A percentile compares a stretch with the other conserved stretches of the same genome.
These are phyloP conservation scores for Heloderma charlesbogerti DNA, from an alignment of 2,113 vertebrate genomes.

Conservation along the genomic window DNA sequence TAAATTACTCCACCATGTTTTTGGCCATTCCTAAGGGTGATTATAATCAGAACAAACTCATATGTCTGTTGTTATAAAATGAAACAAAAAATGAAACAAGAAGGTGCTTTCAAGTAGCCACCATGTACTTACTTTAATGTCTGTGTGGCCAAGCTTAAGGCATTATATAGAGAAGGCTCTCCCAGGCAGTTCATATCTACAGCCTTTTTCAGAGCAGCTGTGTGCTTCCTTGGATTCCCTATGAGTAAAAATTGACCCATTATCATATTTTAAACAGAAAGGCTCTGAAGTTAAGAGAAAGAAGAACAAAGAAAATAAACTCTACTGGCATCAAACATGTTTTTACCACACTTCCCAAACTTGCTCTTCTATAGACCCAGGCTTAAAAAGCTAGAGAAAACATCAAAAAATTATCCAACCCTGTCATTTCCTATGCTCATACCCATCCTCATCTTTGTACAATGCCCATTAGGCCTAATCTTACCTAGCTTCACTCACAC, in stretches of 20 bases:
- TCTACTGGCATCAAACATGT: neutral
- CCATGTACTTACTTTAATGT: conserved; percentile 88
- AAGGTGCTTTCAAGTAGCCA: neutral
- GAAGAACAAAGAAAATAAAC: neutral
- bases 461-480: neutral
- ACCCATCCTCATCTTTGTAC: neutral
- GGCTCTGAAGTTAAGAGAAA: neutral
- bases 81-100: neutral
- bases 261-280: conserved; percentile 4
- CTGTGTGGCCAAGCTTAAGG: conserved; percentile 90
- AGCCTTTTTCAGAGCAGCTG: conserved; percentile 89
- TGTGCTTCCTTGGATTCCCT: conserved; percentile 95
- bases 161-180: conserved; percentile 97
- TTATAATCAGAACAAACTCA: neutral
- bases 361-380: neutral
- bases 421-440: neutral
- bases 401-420: neutral
- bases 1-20: neutral
- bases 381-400: neutral
- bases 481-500: too few species aligned
- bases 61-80: neutral
- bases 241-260: conserved; percentile 49
- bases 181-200: conserved; percentile 89
- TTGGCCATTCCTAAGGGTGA: neutral
- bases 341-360: neutral